These are phyloP conservation scores for Congeria kusceri DNA, from an alignment of 2,888 invertebrate species.

Conservation along the genomic window DNA sequence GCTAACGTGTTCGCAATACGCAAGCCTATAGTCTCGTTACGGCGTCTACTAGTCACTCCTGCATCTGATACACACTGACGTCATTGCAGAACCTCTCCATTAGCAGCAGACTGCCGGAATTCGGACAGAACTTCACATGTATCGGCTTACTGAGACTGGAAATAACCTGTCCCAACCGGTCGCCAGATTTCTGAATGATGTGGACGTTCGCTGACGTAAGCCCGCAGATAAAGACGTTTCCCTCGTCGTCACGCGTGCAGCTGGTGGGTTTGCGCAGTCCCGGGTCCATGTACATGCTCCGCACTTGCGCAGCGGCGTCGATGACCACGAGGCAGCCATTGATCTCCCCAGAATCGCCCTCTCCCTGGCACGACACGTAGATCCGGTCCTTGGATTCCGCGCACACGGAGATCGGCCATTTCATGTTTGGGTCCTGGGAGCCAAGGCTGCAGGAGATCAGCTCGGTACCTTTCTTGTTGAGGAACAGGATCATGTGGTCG, in stretches of 20 bases:
- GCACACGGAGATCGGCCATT: conserved; percentile 66
- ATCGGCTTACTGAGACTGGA: conserved; percentile 64
- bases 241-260: conserved; percentile 55
- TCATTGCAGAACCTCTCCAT: conserved; percentile 62
- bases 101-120: conserved; percentile 44
- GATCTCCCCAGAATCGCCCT: conserved; percentile 53
- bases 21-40: background rate
- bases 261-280: conserved; percentile 58
- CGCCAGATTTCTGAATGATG: conserved; percentile 44
- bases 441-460: conserved; percentile 58
- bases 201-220: conserved; percentile 58
- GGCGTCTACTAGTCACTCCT: conserved; percentile 30
- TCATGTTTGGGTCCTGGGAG: conserved; percentile 62
- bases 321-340: conserved; percentile 56
- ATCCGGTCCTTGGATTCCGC: conserved; percentile 57
- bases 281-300: conserved; percentile 61
- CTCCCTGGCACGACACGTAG: conserved; percentile 60
- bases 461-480: conserved; percentile 56
- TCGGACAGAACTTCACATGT: conserved; percentile 46
- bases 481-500: conserved; percentile 60
- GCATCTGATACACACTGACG: conserved; percentile 57
- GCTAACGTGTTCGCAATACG: too few species aligned
- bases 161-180: conserved; percentile 50
- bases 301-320: conserved; percentile 55
- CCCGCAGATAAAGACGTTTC: conserved; percentile 60